Conservation (phyloP, 2,888 invertebrate species). For the Rotaria magnacalcarata region DNA sequence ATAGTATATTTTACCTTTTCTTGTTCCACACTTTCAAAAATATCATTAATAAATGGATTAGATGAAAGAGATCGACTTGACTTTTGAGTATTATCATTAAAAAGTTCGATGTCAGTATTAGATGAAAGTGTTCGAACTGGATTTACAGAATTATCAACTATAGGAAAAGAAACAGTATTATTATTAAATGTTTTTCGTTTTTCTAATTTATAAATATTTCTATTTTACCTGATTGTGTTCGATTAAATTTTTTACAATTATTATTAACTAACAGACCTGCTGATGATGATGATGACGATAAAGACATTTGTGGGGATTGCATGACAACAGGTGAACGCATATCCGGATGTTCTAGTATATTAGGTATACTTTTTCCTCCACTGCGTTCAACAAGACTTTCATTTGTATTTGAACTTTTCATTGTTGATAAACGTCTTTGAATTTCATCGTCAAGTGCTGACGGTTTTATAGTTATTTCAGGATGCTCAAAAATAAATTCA, state of each 20-base stretch:
- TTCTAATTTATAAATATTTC: not conserved
- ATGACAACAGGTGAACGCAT: slow-evolving; percentile 17
- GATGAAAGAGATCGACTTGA: not conserved
- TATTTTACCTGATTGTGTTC: slow-evolving; percentile 7
- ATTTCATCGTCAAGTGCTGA: slow-evolving; percentile 7
- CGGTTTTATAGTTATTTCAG: slow-evolving; percentile 19
- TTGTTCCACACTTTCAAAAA: not conserved
- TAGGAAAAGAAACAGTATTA: not conserved
- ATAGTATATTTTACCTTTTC: not conserved
- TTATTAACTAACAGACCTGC: not conserved
- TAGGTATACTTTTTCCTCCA: not conserved
- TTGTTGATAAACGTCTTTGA: not conserved
- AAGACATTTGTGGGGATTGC: not conserved
- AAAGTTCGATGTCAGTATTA: not conserved
- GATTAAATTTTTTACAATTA: not conserved
- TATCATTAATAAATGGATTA: not conserved
- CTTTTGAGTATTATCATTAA: not conserved
- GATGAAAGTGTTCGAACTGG: not conserved
- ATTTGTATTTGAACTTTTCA: not conserved
- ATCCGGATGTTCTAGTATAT: slow-evolving; percentile 10
- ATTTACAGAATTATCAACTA: not conserved
- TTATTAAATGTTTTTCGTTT: too few relatives aligned
- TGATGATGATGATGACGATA: not conserved
- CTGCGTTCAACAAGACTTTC: not conserved
- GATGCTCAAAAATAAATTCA: slow-evolving; percentile 33